These are phyloP conservation scores for Hylyphantes graminicola DNA, from an alignment of 1,140 invertebrate genomes.

Conservation along the genomic window DNA sequence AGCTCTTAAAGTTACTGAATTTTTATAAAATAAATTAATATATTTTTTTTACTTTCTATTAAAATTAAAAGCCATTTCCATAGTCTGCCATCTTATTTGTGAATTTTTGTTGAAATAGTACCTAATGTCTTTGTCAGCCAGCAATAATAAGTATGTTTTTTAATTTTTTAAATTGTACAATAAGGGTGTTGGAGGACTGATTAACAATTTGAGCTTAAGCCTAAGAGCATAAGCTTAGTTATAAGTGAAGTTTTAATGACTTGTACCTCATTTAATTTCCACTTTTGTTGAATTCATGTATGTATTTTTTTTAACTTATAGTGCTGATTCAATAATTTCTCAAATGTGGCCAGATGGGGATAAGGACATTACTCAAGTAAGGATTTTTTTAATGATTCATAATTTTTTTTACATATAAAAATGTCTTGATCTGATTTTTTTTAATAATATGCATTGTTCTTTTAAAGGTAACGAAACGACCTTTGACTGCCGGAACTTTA, in stretches of 20 bases:
- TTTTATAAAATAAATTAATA: background rate
- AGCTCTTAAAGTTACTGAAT: background rate
- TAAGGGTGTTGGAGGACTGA: no score
- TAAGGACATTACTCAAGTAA: slow-evolving; percentile 85
- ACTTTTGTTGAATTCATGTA: no score
- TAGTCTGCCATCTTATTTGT: background rate
- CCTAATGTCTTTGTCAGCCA: background rate
- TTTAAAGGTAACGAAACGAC: slow-evolving; percentile 88
- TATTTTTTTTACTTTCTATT: background rate
- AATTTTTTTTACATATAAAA: no score
- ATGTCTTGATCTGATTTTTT: background rate
- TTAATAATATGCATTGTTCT: slow-evolving; percentile 1
- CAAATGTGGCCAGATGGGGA: slow-evolving; percentile 96
- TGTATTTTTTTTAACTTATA: slow-evolving; percentile 41
- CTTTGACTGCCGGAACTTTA: slow-evolving; percentile 89
- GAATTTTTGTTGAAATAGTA: background rate
- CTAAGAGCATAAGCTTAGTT: no score
- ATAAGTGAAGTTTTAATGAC: no score
- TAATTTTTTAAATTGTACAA: no score
- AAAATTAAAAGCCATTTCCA: background rate
- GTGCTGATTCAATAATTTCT: slow-evolving; percentile 73
- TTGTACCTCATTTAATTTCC: no score
- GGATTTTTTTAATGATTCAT: background rate
- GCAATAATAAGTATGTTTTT: no score
- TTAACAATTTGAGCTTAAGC: no score